Evolutionary conservation across 2,888 invertebrate genomes (phyloP).

Genomic region (Oscheius sp.): DNA sequence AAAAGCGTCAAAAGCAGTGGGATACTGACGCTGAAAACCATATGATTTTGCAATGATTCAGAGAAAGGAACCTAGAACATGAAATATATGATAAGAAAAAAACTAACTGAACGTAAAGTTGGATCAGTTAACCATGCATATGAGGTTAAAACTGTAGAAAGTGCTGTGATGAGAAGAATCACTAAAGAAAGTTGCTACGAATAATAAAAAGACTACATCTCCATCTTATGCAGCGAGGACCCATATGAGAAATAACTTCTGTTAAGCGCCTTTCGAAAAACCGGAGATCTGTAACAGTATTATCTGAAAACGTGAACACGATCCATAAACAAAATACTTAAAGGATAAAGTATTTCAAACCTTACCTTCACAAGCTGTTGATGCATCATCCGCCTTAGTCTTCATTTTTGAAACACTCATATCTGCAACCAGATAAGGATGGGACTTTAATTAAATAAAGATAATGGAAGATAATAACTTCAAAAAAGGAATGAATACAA

Average conservation of each 20-base stretch:
- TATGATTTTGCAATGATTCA: conserved; percentile 91
- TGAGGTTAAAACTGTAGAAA: conserved; percentile 90
- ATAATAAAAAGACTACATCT: conserved; percentile 42
- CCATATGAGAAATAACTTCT: conserved; percentile 93
- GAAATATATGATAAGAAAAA: neutral
- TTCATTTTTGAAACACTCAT: conserved; percentile 23
- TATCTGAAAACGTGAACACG: too few species aligned
- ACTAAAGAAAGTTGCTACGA: conserved; percentile 75
- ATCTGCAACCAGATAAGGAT: neutral
- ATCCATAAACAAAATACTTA: neutral
- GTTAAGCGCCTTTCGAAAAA: conserved; percentile 95
- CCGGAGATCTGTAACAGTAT: conserved; percentile 94
- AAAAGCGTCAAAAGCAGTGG: conserved; percentile 82
- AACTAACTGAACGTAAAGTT: conserved; percentile 81
- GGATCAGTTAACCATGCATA: conserved; percentile 96
- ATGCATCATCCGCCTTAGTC: conserved; percentile 43
- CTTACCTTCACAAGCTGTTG: conserved; percentile 56
- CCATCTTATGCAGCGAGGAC: conserved; percentile 93
- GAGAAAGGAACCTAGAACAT: conserved; percentile 75
- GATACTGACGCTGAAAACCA: conserved; percentile 87
- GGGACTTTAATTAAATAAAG: neutral
- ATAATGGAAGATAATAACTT: neutral
- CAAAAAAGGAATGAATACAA: conserved; percentile 1
- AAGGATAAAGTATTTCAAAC: neutral
- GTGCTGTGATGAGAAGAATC: conserved; percentile 83